Evolutionary conservation across 2,888 invertebrate species (phyloP).

Genomic region (Timandra comae): DNA sequence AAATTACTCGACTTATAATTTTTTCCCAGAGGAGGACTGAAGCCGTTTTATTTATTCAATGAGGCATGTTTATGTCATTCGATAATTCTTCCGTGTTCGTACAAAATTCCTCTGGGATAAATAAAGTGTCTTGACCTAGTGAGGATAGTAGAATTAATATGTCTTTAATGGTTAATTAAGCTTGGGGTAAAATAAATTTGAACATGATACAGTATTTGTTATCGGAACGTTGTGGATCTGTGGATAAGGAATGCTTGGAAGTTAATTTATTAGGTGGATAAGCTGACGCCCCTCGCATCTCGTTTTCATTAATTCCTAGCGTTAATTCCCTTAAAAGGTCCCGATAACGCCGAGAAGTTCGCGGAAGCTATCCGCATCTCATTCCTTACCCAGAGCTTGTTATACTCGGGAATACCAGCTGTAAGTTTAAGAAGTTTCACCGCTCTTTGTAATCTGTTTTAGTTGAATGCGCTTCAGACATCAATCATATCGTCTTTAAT

Average conservation of each 20-base stretch:
- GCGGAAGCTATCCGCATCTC: constrained; percentile 26
- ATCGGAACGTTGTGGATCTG: neutral
- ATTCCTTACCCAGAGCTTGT: constrained; percentile 25
- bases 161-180: no score
- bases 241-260: constrained; percentile 18
- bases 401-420: constrained; percentile 23
- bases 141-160: constrained; percentile 15
- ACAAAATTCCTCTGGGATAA: constrained; percentile 29
- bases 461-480: constrained; percentile 1
- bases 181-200: no score
- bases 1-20: constrained; percentile 60
- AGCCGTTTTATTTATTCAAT: constrained; percentile 61
- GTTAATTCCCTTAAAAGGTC: constrained; percentile 48
- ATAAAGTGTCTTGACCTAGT: constrained; percentile 13
- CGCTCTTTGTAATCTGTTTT: constrained; percentile 9
- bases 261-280: constrained; percentile 1
- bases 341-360: constrained; percentile 29
- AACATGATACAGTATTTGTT: no score
- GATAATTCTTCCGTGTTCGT: constrained; percentile 39
- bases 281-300: constrained; percentile 3
- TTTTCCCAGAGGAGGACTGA: constrained; percentile 50
- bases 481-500: constrained; percentile 10
- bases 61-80: constrained; percentile 43
- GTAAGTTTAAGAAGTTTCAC: constrained; percentile 10
- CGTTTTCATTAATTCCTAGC: constrained; percentile 36